These are phyloP conservation scores for Zaprionus camerounensis DNA, from an alignment of 1,140 invertebrate species.

Conservation along the genomic window DNA sequence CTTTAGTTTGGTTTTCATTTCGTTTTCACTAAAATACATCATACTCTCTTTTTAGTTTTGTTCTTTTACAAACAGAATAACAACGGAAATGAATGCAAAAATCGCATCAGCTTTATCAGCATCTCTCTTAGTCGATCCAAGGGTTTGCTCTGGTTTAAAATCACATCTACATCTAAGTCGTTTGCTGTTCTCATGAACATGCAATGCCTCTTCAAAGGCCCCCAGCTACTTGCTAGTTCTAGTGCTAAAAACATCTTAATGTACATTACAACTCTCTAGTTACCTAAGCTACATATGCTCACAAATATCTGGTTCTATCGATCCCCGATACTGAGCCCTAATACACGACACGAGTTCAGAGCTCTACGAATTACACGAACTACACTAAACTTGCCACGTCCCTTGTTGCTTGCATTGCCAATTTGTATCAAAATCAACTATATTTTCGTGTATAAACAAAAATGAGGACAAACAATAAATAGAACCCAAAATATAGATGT, in stretches of 20 bases:
- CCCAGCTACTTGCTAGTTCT: conserved; percentile 63
- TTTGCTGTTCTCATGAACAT: conserved; percentile 36
- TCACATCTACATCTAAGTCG: conserved; percentile 78
- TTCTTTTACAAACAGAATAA: conserved; percentile 60
- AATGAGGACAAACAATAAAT: not conserved
- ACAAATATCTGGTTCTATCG: conserved; percentile 15
- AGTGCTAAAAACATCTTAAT: conserved; percentile 81
- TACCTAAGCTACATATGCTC: conserved; percentile 42
- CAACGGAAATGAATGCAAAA: conserved; percentile 73
- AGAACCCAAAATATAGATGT: conserved; percentile 6
- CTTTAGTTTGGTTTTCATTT: conserved; percentile 28
- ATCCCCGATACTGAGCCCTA: not conserved
- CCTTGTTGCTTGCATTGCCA: not conserved
- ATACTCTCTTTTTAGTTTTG: conserved; percentile 42
- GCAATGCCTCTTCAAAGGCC: conserved; percentile 52
- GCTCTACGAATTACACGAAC: conserved; percentile 5
- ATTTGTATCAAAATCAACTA: conserved; percentile 24
- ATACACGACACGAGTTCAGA: not conserved
- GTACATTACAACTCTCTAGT: conserved; percentile 65
- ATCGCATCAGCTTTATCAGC: conserved; percentile 45
- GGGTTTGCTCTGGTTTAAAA: conserved; percentile 61
- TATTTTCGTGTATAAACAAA: conserved; percentile 6
- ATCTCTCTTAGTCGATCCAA: conserved; percentile 33
- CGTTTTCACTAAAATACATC: conserved; percentile 36
- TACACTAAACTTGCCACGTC: not conserved